Evolutionary conservation across 2,113 vertebrate species (phyloP), one percentile per base, ranked within the genome.

Genomic region (Pandion haliaetus): DNA sequence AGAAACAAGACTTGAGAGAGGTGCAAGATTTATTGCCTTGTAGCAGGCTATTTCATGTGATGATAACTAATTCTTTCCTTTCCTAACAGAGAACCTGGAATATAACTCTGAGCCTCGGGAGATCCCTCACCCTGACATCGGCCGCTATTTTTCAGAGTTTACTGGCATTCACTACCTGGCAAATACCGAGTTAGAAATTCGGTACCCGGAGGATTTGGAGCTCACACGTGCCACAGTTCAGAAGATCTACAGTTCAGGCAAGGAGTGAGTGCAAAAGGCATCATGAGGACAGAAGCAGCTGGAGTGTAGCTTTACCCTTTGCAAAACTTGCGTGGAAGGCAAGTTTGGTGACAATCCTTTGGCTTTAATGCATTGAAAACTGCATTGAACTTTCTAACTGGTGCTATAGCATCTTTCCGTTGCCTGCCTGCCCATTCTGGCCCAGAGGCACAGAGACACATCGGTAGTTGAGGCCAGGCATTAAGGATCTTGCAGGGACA

Each of bases 91-190:
- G 95, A 99, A 99, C 97, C 97, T 99, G 98, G 99, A 99, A 72
- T 98, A 99, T 47, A 99, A 99, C 66, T 97, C 98, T 0, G 98
- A 98, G 79, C 99, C 99, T 6, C 98, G 98, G 92, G 99, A 99
- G 97, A 99, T 99, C 92, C 98, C 98, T 12, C 99, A 99, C 97
- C 99, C 99, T 0, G 99, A 99, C 81, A 99, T 99, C 2, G 99
- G 99, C 8, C 99, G 99, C 89, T 99, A 99, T 84, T 99, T 99
- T 94, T 99, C 98, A 0, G 99, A 99, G 97, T 99, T 99, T 59
- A 97, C 98, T 0, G 98, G 98, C 88, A 93, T 97, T 2, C 98
- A 99, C 98, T 99, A 99, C 82, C 73, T 99, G 69, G 98, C 99
- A 45, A 99, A 99, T 3, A 98, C 99, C 1, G 99, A 99, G 96